Percentiles rank a stretch among this genome's conserved stretches.
Evolutionary conservation across 2,797 vertebrate genomes (phyloP).

Genomic region (Remorina albescens): DNA sequence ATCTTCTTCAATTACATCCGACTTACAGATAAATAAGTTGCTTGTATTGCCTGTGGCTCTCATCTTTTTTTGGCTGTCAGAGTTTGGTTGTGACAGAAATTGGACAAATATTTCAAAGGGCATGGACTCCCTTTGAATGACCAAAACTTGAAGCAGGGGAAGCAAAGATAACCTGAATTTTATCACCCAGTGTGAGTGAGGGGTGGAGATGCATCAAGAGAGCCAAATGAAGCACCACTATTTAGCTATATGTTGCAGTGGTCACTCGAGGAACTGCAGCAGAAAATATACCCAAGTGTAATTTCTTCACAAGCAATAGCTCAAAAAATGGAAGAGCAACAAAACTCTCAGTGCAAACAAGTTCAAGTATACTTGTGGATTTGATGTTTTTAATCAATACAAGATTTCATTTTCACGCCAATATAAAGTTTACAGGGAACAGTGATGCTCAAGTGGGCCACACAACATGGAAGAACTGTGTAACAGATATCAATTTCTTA

Average conservation of each 20-base stretch:
- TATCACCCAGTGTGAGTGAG: not conserved
- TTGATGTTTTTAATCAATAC: not conserved
- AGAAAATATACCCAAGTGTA: not conserved
- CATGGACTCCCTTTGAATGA: not conserved
- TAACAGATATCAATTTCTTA: not conserved
- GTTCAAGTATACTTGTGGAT: not conserved
- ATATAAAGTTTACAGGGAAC: no score
- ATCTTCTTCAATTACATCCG: slow-evolving; percentile 7
- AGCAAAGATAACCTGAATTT: not conserved
- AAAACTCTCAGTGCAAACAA: not conserved
- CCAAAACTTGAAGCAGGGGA: not conserved
- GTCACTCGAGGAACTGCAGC: not conserved
- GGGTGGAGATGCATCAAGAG: not conserved
- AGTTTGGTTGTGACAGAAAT: not conserved
- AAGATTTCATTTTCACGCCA: no score
- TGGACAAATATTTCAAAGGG: not conserved
- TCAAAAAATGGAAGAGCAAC: no score
- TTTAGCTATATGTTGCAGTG: not conserved
- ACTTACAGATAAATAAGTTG: slow-evolving; percentile 45
- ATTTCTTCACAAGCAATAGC: not conserved
- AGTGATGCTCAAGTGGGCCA: not conserved
- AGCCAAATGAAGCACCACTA: not conserved
- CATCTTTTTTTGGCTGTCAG: no score
- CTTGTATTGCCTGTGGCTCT: no score
- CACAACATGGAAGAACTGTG: not conserved